Base-by-base conservation (phyloP, 2,888 invertebrate genomes). In the Phania funesta region DNA sequence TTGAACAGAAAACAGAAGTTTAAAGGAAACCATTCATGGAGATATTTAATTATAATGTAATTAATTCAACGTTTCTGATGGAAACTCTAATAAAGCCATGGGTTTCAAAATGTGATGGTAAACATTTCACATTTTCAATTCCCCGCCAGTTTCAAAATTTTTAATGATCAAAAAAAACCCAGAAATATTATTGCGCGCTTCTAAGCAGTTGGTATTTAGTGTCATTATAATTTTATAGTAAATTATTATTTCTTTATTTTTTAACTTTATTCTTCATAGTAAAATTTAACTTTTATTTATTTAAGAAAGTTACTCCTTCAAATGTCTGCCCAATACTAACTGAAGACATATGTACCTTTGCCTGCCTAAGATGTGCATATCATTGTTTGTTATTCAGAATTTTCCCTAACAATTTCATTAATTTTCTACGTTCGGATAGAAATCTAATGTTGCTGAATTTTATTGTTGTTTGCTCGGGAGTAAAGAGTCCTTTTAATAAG, bases 331-430 rank as follows among this genome's bases (percentile, higher is more conserved):
- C 20, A 1, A 7, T 8, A 16, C 0, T 7, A 18, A 44, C 18
- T 9, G 9, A 5, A 7, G 8, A 0, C 41, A 46, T 52, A 22
- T 50, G 11, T 48, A n/a, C 22, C 13, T 26, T 8, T 32, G 4
- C n/a, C 20, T 9, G n/a, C 1, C 6, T n/a, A 3, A 18, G 7
- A 22, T 3, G 48, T 62, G 11, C 3, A 29, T 41, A 24, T 9
- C 16, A 44, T 70, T 68, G 64, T 56, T 35, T 54, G 1, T 32
- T 3, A 18, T 52, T 65, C 13, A 22, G 24, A 18, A 38, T 67
- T 80, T 32, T 68, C 46, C 50, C 35, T 70, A 52, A 71, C 75
- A 79, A 62, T 83, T 71, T 76, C 75, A 68, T 74, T 77, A 78
- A n/a, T n/a, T 70, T 78, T 64, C 26, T 2, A 3, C 13, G 16